Base-by-base conservation (phyloP, 2,888 invertebrate genomes). In the Sesamia inferens region DNA sequence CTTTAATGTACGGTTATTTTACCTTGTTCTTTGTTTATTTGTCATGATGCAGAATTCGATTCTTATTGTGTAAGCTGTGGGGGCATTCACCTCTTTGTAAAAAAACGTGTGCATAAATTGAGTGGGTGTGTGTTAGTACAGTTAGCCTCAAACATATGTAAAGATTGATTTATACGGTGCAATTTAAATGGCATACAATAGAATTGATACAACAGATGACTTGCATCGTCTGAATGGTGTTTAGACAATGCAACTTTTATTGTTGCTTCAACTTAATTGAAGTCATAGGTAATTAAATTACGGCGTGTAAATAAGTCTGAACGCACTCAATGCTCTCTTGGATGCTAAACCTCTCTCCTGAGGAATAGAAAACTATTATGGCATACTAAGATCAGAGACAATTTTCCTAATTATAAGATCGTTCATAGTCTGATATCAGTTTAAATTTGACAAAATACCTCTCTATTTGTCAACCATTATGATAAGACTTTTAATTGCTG, bases 21-120 rank as follows among this genome's bases (percentile, higher is more conserved):
- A 42, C 10, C n/a, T 66, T 19, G 39, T n/a, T 54, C 51, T 47
- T 62, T 75, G 24, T 62, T 75, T 51, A 78, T n/a, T n/a, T 51
- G 55, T 19, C 51, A 65, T 66, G 51, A 62, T 65, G 81, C 24
- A 81, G 5, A 68, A 57, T 48, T 81, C 55, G 24, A 65, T 57
- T 24, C 5, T 47, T 75, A 67, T 76, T 81, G 68, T 78, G 58
- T 51, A 59, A 22, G 51, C 14, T 59, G 48, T 64, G 51, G 61
- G 81, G 61, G 24, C 77, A 22, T 24, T 81, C 11, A 59, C 64
- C 76, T 24, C 57, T 48, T 68, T 57, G 13, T 19, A 31, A 39
- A 68, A 65, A 76, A 59, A 61, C 14, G 48, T 55, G 13, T 67
- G 57, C 31, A 42, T 39, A 24, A 61, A 51, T 70, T 61, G 44